Evolutionary conservation across 2,888 invertebrate genomes (phyloP), one percentile per base, ranked within the genome.

Genomic region (Camponotus fellah): DNA sequence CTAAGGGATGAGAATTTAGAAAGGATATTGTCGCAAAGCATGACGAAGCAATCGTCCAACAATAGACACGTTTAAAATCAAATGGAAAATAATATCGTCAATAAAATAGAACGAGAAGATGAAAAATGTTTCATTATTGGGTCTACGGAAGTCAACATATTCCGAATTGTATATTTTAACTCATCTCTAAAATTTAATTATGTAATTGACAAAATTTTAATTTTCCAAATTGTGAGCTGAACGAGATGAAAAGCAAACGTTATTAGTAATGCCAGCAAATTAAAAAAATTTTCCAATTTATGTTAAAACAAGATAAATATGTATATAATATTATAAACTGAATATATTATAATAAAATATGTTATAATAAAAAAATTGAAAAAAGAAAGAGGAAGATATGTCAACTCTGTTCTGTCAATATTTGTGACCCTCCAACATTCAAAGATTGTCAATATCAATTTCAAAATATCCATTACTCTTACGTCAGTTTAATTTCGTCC

Each of bases 1-100:
- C 65, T 43, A 66, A 76, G 32, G 71, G 60, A 53, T 46, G 43
- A 62, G 58, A 46, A 56, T 8, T 49, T 53, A 37, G 21, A 71
- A n/a, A n/a, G 60, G 46, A 74, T 60, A 83, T 85, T 66, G 79
- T 85, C 72, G 40, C 49, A n/a, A 43, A 21, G 34, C 17, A 60
- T 56, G 80, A 71, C 86, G 75, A 74, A 75, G 64, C 82, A 74
- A 82, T 85, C 62, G 71, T 26, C 34, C 56, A 53, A 40, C 12
- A 26, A 62, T 12, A 60, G 46, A 60, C 12, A 56, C 32, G 37
- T 5, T 58, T 17, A 17, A 40, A 49, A 64, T 34, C 17, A 12
- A 69, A 43, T n/a, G 8, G 64, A 43, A 60, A 12, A 60, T 2
- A 12, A n/a, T 34, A 21, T 9, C 21, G 17, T 37, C 6, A 46